Evolutionary conservation across 2,888 invertebrate species (phyloP).

Genomic region (Hirudinaria manillensis): DNA sequence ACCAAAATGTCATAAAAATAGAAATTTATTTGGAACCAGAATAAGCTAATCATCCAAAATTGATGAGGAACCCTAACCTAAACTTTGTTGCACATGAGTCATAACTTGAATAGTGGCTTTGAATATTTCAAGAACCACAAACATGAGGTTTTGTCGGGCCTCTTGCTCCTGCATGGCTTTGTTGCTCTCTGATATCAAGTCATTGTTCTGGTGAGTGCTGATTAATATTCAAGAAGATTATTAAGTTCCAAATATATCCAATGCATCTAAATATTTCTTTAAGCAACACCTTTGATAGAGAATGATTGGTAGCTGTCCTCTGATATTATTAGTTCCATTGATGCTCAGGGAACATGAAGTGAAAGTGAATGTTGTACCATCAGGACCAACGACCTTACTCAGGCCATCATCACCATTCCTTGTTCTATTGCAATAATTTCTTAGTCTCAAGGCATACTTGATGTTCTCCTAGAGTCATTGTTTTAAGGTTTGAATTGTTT

Average conservation of each 20-base stretch:
- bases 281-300: constrained; percentile 71
- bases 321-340: constrained; percentile 88
- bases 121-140: not conserved
- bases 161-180: constrained; percentile 2
- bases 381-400: constrained; percentile 79
- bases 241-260: not conserved
- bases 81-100: not conserved
- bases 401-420: constrained; percentile 90
- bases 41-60: no score
- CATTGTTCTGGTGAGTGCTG: constrained; percentile 1
- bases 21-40: not conserved
- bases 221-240: not conserved
- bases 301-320: constrained; percentile 89
- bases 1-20: not conserved
- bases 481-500: not conserved
- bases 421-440: constrained; percentile 84
- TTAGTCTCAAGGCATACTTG: constrained; percentile 79
- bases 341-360: constrained; percentile 84
- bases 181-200: constrained; percentile 11
- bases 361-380: constrained; percentile 83
- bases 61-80: not conserved
- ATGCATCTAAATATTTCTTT: no score
- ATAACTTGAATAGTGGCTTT: not conserved
- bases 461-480: constrained; percentile 67
- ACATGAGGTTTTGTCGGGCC: constrained; percentile 3